Conservation (phyloP, 2,888 invertebrate species). For the Trachelus stipa region DNA sequence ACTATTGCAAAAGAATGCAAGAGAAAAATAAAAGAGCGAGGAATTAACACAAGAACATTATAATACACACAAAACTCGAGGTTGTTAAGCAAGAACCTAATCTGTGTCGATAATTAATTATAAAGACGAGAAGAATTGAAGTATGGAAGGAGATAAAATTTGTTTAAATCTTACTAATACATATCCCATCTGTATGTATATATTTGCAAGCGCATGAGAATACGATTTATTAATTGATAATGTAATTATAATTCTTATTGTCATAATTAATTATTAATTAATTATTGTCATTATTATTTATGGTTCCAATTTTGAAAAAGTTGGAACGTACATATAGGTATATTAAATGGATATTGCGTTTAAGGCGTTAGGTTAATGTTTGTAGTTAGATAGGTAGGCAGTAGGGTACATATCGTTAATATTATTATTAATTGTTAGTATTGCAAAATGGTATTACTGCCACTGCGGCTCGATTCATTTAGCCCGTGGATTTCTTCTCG, state of each 20-base stretch:
- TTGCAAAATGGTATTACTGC: constrained; percentile 52
- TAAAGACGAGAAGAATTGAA: constrained; percentile 30
- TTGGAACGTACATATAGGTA: constrained; percentile 19
- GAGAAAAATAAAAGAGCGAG: constrained; percentile 18
- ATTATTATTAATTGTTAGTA: constrained; percentile 56
- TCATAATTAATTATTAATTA: constrained; percentile 30
- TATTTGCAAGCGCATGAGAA: constrained; percentile 56
- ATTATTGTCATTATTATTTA: constrained; percentile 49
- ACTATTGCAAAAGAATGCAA: constrained; percentile 37
- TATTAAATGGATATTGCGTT: constrained; percentile 44
- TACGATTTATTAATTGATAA: constrained; percentile 48
- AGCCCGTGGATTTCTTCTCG: constrained; percentile 22
- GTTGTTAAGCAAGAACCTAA: constrained; percentile 52
- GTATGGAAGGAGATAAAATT: constrained; percentile 25
- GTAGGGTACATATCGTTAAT: constrained; percentile 60
- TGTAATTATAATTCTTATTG: constrained; percentile 45
- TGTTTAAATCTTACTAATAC: constrained; percentile 52
- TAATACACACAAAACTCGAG: constrained; percentile 44
- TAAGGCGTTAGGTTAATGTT: constrained; percentile 56
- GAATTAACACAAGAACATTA: constrained; percentile 17
- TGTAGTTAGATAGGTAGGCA: constrained; percentile 50
- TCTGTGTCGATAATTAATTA: constrained; percentile 53
- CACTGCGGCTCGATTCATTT: constrained; percentile 56
- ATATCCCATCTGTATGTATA: constrained; percentile 65
- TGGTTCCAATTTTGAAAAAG: constrained; percentile 33